Percentiles rank a stretch among this genome's conserved stretches.
phyloP scores from a whole-genome alignment of 2,888 invertebrate species.

The Leptinotarsa rubiginosa region DNA sequence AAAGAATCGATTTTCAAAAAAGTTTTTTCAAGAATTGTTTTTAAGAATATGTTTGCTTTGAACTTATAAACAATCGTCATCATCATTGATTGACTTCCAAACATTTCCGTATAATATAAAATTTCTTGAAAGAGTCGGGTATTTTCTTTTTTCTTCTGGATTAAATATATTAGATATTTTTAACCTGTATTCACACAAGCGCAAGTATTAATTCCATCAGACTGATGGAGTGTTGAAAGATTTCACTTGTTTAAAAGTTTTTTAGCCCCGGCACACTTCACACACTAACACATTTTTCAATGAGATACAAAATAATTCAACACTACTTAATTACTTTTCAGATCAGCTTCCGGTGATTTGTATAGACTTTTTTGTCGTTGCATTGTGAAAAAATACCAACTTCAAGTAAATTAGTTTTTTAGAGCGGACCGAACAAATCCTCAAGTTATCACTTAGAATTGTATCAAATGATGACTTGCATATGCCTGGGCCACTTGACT shows the following conservation, averaged over 20 bases:
- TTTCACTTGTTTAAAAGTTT: not conserved
- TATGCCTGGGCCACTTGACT: constrained; percentile 34
- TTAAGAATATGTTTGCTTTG: no score
- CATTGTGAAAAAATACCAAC: constrained; percentile 55
- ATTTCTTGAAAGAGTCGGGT: no score
- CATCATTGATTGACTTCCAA: no score
- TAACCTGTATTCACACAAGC: no score
- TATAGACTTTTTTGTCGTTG: constrained; percentile 53
- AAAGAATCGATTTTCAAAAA: no score
- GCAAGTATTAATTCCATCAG: no score
- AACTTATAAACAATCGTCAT: no score
- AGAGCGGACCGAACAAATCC: constrained; percentile 30
- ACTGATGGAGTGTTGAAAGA: no score
- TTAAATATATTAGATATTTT: no score
- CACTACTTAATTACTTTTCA: constrained; percentile 55
- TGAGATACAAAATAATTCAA: constrained; percentile 34
- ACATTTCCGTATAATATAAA: no score
- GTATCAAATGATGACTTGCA: constrained; percentile 12
- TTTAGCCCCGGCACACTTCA: constrained; percentile 1
- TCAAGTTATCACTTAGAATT: constrained; percentile 23
- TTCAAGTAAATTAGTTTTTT: constrained; percentile 57
- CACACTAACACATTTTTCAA: constrained; percentile 23
- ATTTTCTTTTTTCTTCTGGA: no score
- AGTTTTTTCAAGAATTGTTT: no score
- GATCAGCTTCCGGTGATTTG: constrained; percentile 58